phyloP scores from a whole-genome alignment of 1,140 invertebrate species.

The Tetragonula clypearis region DNA sequence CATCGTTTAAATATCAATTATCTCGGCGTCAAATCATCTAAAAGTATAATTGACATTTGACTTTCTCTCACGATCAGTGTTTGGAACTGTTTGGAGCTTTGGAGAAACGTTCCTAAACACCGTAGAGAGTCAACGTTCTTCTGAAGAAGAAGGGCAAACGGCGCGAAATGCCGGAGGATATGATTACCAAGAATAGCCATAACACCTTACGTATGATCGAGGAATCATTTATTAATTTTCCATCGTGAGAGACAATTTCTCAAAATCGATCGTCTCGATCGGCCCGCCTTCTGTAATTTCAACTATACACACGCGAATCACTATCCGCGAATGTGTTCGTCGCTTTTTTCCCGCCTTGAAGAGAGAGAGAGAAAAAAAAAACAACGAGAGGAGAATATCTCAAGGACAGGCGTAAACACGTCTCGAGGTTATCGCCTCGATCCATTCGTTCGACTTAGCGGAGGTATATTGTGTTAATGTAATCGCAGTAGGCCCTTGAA shows the following conservation, averaged over 20 bases:
- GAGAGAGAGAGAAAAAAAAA: neutral
- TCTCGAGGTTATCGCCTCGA: constrained; percentile 43
- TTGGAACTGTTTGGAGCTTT: neutral
- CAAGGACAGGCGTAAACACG: constrained; percentile 45
- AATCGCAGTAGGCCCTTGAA: constrained; percentile 1
- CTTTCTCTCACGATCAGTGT: neutral
- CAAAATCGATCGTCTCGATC: constrained; percentile 19
- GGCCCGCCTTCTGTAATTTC: constrained; percentile 34
- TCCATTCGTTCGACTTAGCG: constrained; percentile 34
- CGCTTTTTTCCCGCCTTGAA: neutral
- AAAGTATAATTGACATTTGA: neutral
- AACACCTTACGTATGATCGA: constrained; percentile 23
- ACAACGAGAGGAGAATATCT: constrained; percentile 1
- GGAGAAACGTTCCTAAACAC: neutral
- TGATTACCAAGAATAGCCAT: constrained; percentile 24
- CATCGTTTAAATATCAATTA: no score
- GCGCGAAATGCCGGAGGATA: neutral
- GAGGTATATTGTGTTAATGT: constrained; percentile 7
- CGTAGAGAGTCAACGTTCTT: no score
- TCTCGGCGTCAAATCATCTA: no score
- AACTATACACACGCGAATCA: constrained; percentile 42
- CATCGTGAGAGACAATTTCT: constrained; percentile 41
- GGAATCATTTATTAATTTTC: constrained; percentile 52
- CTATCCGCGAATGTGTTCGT: neutral
- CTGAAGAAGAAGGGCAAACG: no score